Evolutionary conservation across 2,797 vertebrate species (phyloP).

Genomic region (Tolypeutes matacus): DNA sequence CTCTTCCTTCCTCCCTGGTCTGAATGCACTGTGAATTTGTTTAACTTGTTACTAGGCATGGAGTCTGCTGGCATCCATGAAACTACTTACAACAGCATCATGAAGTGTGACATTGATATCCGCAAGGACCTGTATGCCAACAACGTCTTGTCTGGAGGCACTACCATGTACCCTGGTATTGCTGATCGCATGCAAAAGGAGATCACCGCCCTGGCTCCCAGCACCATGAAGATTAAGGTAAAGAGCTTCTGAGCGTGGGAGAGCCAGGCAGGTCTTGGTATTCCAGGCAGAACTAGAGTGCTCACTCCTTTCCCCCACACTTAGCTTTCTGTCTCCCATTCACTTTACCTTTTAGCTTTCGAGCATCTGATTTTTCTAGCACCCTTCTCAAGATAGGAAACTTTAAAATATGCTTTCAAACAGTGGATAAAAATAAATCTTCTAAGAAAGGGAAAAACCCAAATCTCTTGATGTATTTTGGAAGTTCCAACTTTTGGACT

Average conservation of each 20-base stretch:
- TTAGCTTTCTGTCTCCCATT: neutral
- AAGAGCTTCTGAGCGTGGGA: constrained; percentile 36
- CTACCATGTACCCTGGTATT: constrained; percentile 97
- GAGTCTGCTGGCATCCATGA: constrained; percentile 99
- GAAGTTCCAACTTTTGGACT: constrained; percentile 6
- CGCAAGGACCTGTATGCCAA: constrained; percentile 97
- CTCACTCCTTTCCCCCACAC: neutral
- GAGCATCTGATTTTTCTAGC: constrained; percentile 42
- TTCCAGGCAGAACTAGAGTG: neutral
- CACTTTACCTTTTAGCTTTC: neutral
- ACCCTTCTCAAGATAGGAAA: constrained; percentile 24
- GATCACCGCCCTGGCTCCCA: constrained; percentile 96
- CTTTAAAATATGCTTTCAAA: constrained; percentile 47
- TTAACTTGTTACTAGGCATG: constrained; percentile 92
- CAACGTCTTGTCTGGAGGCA: constrained; percentile 96
- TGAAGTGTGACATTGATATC: constrained; percentile 99
- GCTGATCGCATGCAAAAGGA: constrained; percentile 98
- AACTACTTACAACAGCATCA: constrained; percentile 99
- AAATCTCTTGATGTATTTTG: constrained; percentile 43
- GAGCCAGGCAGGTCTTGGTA: neutral
- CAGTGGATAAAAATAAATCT: constrained; percentile 50
- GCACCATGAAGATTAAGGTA: constrained; percentile 99
- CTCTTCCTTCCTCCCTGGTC: neutral
- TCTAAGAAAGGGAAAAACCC: neutral
- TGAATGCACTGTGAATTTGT: constrained; percentile 70